Evolutionary conservation across 2,113 vertebrate genomes (phyloP).

Genomic region (Emydocephalus ijimae): DNA sequence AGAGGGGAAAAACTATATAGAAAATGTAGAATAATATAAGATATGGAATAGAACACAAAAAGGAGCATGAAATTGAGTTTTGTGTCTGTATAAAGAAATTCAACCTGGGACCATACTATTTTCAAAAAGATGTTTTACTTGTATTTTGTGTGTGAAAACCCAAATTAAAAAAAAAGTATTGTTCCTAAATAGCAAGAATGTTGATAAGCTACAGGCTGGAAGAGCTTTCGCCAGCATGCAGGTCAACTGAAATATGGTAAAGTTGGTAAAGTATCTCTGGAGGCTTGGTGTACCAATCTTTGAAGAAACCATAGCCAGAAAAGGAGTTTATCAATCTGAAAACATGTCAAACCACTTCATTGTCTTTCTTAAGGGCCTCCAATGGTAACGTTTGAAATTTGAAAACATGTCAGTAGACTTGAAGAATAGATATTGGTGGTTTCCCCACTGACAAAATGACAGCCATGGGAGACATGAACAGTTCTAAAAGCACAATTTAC

Average conservation of each 20-base stretch:
- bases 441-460: not conserved
- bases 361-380: not conserved
- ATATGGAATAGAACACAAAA: too few relatives aligned
- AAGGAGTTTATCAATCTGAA: not conserved
- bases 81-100: too few relatives aligned
- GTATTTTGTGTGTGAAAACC: too few relatives aligned
- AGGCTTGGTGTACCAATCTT: not conserved
- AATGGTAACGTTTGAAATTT: not conserved
- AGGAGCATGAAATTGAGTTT: too few relatives aligned
- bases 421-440: not conserved
- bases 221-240: not conserved
- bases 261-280: not conserved
- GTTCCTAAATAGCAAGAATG: not conserved
- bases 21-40: too few relatives aligned
- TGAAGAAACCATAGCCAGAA: not conserved
- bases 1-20: too few relatives aligned
- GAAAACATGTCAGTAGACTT: not conserved
- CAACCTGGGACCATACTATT: too few relatives aligned
- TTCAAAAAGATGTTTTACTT: too few relatives aligned
- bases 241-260: not conserved
- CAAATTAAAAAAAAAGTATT: not conserved
- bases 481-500: not conserved
- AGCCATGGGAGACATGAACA: not conserved
- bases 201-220: not conserved
- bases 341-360: not conserved